Conservation (phyloP, 2,113 vertebrate species). For the Hydropotes inermis region DNA sequence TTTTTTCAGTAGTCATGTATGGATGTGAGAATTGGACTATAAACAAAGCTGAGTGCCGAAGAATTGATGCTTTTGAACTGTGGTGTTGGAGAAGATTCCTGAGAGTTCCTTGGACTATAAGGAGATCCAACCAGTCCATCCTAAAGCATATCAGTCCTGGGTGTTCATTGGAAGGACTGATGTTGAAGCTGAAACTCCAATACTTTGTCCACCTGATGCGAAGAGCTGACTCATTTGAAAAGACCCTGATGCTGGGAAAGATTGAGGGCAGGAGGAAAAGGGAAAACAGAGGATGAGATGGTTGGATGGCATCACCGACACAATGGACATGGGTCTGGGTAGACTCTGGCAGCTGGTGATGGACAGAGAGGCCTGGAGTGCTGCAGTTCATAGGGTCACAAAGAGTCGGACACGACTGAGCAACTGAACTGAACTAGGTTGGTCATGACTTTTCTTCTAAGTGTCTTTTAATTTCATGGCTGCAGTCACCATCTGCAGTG, state of each 20-base stretch:
- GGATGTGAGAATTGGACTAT: not conserved
- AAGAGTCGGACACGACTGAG: not conserved
- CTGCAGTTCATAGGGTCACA: not conserved
- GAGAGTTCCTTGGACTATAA: not conserved
- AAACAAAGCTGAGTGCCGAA: not conserved
- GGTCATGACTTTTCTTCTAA: not conserved
- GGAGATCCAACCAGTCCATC: not conserved
- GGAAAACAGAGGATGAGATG: not conserved
- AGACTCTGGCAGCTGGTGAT: not conserved
- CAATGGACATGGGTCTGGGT: not conserved
- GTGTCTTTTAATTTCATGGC: not conserved
- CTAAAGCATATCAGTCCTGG: not conserved
- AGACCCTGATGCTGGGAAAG: not conserved
- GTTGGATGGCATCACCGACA: not conserved
- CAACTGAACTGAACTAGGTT: not conserved
- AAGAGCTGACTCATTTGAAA: not conserved
- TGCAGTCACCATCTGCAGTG: not conserved
- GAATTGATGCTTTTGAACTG: not conserved
- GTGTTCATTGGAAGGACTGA: not conserved
- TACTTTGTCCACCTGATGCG: not conserved
- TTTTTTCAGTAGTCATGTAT: not conserved
- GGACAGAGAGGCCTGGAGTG: fast-evolving
- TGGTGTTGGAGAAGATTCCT: not conserved
- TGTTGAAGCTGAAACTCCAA: not conserved
- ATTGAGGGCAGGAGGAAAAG: not conserved